Evolutionary conservation across 2,113 vertebrate species (phyloP), one percentile per base, ranked within the genome.

Genomic region (Pteropus alecto): DNA sequence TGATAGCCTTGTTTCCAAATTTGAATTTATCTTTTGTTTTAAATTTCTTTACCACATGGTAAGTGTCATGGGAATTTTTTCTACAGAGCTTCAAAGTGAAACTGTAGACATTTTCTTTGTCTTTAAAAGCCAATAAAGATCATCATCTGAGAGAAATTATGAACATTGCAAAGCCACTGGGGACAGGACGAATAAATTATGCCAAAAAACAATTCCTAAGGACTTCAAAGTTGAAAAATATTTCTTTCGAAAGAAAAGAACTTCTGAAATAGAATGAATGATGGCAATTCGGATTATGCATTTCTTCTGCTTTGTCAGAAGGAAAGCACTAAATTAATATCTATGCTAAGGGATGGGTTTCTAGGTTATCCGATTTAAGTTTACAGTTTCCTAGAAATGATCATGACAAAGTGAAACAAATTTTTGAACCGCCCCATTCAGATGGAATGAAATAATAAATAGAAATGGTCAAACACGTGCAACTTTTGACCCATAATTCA

Each of bases 191-290:
- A 86, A 89, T 89, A 83, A 18, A 84, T 56, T 33, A 87, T 94
- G 96, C 97, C 96, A 93, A 94, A 92, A 95, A 95, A 70, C 38
- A 91, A 95, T 96, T 97, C 93, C 78, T 83, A 26, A 94, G 86
- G 83, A 95, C 96, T 96, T 97, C 96, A 96, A 97, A 97, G 97
- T 89, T 77, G 89, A 94, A 94, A 95, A 90, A 65, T 71, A 67
- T 78, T 95, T 88, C 73, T 82, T 88, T 95, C 85, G 54, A 76
- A 91, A 95, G 79, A 90, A 96, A 97, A 83, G 38, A 95, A 86
- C 81, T 93, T 93, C 82, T 65, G 82, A 94, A 95, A 90, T 61
- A 95, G 96, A 96, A 65, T 28, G 74, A 78, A 92, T 86, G 76
- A 84, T 33, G 24, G 35, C 15, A 56, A 51, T 96, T 79, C 35